Evolutionary conservation across 1,140 invertebrate species (phyloP), one percentile per base, ranked within the genome.

Genomic region (Zaprionus camerounensis): DNA sequence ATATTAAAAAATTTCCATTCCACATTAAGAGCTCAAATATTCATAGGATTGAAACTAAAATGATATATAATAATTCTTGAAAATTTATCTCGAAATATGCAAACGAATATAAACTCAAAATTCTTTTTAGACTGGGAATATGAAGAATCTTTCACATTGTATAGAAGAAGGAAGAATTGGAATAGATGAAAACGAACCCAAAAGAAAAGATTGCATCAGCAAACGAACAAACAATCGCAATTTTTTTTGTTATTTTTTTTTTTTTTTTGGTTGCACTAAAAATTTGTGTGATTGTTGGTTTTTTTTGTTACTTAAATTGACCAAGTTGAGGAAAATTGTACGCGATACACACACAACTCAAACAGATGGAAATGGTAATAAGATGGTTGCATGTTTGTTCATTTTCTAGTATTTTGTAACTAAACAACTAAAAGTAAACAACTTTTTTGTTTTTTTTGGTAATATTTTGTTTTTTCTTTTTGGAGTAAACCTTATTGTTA

Each of bases 401-500:
- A 90, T 90, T 88, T 88, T 88, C 81, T 90, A 88, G 75, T 68
- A 67, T 78, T 81, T 46, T 71, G 49, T 78, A 84, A 88, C 84
- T 84, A 88, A 88, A 81, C 75, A 88, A 88, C 84, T 88, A 90
- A 87, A 85, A 82, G 53, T 87, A 72, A 87, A 87, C 72, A 87
- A 73, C 65, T 80, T 81, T 71, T 76, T 63, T 57, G n/a, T 57
- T 34, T 76, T 59, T 67, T 68, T 81, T 76, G 24, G 24, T 59
- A 51, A 34, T 66, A 64, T 67, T 66, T 75, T 69, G 67, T 3
- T 57, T 65, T 34, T 72, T 68, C 74, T 59, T 41, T 64, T 80
- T 66, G n/a, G 51, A 67, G 72, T 62, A 71, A 81, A 71, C 80
- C 78, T 87, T 87, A 88, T 67, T 62, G 55, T 88, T 83, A 78